A percentile compares a stretch with the other conserved stretches of the same genome.
phyloP scores from a whole-genome alignment of 1,140 invertebrate genomes.

The Galendromus occidentalis region DNA sequence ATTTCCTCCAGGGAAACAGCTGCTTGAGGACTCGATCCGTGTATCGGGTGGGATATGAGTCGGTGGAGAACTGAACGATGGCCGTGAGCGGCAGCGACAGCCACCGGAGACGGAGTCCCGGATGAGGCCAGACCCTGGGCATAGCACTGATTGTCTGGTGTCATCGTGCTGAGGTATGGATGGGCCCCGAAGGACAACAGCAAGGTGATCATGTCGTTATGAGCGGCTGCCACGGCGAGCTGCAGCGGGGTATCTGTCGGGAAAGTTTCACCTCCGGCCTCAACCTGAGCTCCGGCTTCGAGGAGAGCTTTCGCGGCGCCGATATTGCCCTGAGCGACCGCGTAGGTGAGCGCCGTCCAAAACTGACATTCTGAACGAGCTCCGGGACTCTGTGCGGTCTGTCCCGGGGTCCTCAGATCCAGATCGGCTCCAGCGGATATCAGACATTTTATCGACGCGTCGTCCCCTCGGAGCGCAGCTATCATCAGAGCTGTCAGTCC shows the following conservation, averaged over 20 bases:
- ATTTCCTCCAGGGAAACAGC: conserved; percentile 72
- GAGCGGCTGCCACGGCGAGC: conserved; percentile 49
- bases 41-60: conserved; percentile 49
- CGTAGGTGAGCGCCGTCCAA: conserved; percentile 53
- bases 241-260: conserved; percentile 66
- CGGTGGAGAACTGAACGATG: conserved; percentile 52
- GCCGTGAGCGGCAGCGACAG: conserved; percentile 64
- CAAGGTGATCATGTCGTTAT: conserved; percentile 47
- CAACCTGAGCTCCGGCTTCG: conserved; percentile 56
- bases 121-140: conserved; percentile 47
- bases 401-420: conserved; percentile 45
- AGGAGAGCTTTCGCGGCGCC: conserved; percentile 37
- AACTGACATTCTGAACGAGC: conserved; percentile 49
- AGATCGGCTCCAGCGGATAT: conserved; percentile 55
- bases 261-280: conserved; percentile 66
- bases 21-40: conserved; percentile 38
- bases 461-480: conserved; percentile 53
- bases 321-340: conserved; percentile 38
- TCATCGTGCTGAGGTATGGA: conserved; percentile 59
- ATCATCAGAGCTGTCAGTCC: conserved; percentile 63
- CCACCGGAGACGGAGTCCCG: conserved; percentile 54
- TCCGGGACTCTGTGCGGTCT: conserved; percentile 19
- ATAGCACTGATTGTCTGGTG: conserved; percentile 60
- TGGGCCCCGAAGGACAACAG: conserved; percentile 60
- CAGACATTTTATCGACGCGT: conserved; percentile 42